Base-by-base conservation (phyloP, 2,888 invertebrate genomes). In the Kuschelorhynchus macadamiae region DNA sequence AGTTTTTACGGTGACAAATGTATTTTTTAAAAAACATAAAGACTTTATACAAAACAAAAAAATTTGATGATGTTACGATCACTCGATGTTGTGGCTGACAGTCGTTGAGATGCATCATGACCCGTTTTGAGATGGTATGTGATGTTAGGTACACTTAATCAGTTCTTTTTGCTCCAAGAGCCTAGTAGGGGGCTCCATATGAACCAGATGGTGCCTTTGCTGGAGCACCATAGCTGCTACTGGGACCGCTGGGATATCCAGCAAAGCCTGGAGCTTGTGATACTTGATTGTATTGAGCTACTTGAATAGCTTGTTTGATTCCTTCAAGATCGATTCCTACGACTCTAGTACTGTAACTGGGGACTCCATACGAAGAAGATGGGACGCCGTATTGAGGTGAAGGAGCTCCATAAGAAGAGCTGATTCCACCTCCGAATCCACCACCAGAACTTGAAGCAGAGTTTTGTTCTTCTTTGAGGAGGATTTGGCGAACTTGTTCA, bases 261-360 rank as follows among this genome's bases (percentile, higher is more conserved):
- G 82, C 79, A 74, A 75, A 74, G 18, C 76, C 76, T 74, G 85
- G 77, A 67, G 87, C 88, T 76, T 88, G 85, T 82, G 86, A 85
- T 72, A 87, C 83, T 85, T 93, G 93, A 76, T 91, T 88, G 87
- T 90, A 94, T 80, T 94, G 93, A 42, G 94, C 94, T 72, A 94
- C 94, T 83, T 94, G 94, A 85, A 94, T 92, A 76, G 93, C 94
- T 78, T 93, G 94, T 79, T 92, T 92, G 79, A 94, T 92, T 72
- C 92, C 93, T 78, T 94, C 94, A 72, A 94, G 90, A 84, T 93
- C 91, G 84, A 94, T 91, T 74, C 94, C 94, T 75, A 93, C 92
- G 61, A 94, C 93, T 76, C 91, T 88, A 73, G 88, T 85, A 64
- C 79, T 77, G 71, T 83, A 81, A 79, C 83, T 85, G 79, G 84